A percentile compares a stretch with the other conserved stretches of the same genome.
Evolutionary conservation across 2,113 vertebrate species (phyloP).

Genomic region (Camelus bactrianus): DNA sequence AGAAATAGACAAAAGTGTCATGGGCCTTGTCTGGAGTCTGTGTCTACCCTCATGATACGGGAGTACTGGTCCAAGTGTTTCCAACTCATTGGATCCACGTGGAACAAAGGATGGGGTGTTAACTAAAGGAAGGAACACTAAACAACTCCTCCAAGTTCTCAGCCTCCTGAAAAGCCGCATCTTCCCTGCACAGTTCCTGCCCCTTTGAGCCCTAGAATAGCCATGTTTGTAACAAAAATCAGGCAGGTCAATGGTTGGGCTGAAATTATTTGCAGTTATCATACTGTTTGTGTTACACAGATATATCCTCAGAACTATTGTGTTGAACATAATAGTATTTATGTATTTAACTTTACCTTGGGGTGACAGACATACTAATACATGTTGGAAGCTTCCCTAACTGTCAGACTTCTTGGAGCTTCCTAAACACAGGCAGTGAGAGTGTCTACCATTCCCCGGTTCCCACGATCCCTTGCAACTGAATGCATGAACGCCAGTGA

Average conservation of each 20-base stretch:
- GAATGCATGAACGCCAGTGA: slow-evolving; percentile 45
- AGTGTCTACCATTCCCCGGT: background rate
- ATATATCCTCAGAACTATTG: background rate
- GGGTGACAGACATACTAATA: background rate
- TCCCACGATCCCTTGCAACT: slow-evolving; percentile 34
- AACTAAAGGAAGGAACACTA: background rate
- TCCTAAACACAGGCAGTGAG: background rate
- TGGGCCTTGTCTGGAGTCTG: background rate
- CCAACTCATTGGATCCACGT: background rate
- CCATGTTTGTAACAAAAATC: background rate
- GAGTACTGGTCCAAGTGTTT: background rate
- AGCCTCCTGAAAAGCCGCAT: rapidly evolving
- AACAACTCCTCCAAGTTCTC: background rate
- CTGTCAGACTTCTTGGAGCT: slow-evolving; percentile 31
- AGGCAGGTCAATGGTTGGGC: background rate
- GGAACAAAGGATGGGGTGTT: background rate
- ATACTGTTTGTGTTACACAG: background rate
- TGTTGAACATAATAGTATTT: background rate
- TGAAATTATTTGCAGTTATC: background rate
- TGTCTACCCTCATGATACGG: background rate
- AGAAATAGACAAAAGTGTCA: background rate
- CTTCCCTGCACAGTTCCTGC: too few relatives aligned
- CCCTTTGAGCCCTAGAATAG: background rate
- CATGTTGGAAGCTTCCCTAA: slow-evolving; percentile 11
- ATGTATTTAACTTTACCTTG: background rate